A percentile compares a stretch with the other conserved stretches of the same genome.
These are phyloP conservation scores for Peromyscus leucopus DNA, from an alignment of 2,113 vertebrate species.

Conservation along the genomic window DNA sequence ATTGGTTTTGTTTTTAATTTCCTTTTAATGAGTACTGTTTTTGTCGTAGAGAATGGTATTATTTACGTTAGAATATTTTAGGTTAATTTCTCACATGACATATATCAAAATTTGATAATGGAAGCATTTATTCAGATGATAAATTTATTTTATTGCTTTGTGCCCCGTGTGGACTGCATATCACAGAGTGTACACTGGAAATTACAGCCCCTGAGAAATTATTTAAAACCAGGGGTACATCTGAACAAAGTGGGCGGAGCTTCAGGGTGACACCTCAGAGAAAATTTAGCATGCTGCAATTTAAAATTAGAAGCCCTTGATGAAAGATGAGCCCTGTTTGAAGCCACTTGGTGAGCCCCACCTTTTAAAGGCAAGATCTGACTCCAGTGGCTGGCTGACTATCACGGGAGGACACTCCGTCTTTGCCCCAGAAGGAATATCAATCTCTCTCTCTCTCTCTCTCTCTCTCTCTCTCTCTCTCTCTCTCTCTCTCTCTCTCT, in stretches of 20 bases:
- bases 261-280: conserved; percentile 50
- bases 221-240: not conserved
- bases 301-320: conserved; percentile 72
- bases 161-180: not conserved
- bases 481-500: too few relatives aligned
- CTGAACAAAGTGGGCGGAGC: conserved; percentile 16
- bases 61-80: not conserved
- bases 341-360: conserved; percentile 62
- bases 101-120: not conserved
- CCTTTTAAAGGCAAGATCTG: conserved; percentile 74
- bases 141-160: not conserved
- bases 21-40: not conserved
- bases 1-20: not conserved
- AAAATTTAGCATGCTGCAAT: conserved; percentile 67
- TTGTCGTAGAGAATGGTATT: not conserved
- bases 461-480: too few relatives aligned
- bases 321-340: conserved; percentile 69
- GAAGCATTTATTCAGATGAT: not conserved
- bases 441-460: not conserved
- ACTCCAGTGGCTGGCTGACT: not conserved
- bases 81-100: not conserved
- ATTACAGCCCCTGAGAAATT: not conserved
- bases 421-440: conserved; percentile 4
- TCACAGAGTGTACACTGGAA: not conserved
- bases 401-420: conserved; percentile 10